Evolutionary conservation across 2,888 invertebrate species (phyloP).

Genomic region (Alcis repandata): DNA sequence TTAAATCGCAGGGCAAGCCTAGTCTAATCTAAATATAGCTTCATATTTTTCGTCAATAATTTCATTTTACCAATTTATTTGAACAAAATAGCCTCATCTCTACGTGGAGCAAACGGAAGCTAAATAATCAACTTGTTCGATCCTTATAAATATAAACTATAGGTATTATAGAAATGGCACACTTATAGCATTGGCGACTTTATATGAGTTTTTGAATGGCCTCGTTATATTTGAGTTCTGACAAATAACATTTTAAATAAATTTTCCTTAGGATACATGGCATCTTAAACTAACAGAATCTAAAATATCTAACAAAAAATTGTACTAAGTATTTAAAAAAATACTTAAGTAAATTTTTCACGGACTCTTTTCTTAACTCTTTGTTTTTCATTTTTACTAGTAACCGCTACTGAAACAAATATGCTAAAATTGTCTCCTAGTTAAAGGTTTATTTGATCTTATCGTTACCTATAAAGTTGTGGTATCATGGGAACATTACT

Average conservation of each 20-base stretch:
- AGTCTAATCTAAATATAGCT: too few relatives aligned
- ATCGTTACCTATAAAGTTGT: neutral
- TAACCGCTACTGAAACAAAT: too few relatives aligned
- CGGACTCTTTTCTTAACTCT: too few relatives aligned
- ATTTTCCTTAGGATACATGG: too few relatives aligned
- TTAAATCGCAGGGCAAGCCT: too few relatives aligned
- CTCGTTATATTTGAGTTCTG: constrained; percentile 44
- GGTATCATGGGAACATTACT: neutral
- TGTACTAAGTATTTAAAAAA: too few relatives aligned
- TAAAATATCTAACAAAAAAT: too few relatives aligned
- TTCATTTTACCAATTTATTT: neutral
- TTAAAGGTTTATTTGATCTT: neutral
- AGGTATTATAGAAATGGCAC: constrained; percentile 50
- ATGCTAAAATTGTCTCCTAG: neutral
- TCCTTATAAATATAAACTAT: constrained; percentile 55
- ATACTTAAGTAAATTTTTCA: too few relatives aligned
- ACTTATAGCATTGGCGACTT: constrained; percentile 46
- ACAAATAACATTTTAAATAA: too few relatives aligned
- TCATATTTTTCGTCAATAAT: too few relatives aligned
- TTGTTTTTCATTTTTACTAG: too few relatives aligned
- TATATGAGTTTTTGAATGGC: constrained; percentile 45
- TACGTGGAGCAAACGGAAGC: constrained; percentile 49
- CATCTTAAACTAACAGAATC: too few relatives aligned
- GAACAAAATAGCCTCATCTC: neutral
- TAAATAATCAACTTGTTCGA: constrained; percentile 55